phyloP scores from a whole-genome alignment of 2,113 vertebrate genomes.

The Taxidea taxus region DNA sequence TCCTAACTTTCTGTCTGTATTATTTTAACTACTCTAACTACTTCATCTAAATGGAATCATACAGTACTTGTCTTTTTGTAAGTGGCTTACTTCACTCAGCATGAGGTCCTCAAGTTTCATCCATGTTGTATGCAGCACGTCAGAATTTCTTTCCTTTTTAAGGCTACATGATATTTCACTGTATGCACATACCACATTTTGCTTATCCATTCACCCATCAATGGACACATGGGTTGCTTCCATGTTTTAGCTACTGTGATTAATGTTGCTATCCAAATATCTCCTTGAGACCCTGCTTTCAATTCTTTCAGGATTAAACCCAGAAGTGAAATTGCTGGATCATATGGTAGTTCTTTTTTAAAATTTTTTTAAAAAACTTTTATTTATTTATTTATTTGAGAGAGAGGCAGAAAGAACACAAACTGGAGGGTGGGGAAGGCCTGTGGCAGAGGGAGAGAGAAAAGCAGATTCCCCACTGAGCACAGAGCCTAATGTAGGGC shows the following conservation, averaged over 20 bases:
- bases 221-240: neutral
- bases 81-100: neutral
- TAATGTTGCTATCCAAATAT: neutral
- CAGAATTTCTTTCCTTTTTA: neutral
- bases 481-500: neutral
- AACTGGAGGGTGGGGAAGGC: neutral
- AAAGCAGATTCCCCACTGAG: neutral
- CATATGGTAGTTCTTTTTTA: neutral
- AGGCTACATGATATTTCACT: neutral
- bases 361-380: neutral
- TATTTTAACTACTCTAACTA: neutral
- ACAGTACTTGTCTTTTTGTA: neutral
- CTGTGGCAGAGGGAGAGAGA: neutral
- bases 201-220: neutral
- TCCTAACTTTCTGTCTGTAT: neutral
- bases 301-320: neutral
- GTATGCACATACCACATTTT: neutral
- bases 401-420: neutral
- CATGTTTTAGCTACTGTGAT: neutral
- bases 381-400: neutral
- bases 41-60: neutral
- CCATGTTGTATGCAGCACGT: neutral
- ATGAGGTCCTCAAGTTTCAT: neutral
- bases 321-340: neutral
- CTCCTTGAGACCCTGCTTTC: neutral